Percentiles rank a stretch among this genome's conserved stretches.
These are phyloP conservation scores for Thaleichthys pacificus DNA, from an alignment of 2,797 vertebrate species.

Conservation along the genomic window DNA sequence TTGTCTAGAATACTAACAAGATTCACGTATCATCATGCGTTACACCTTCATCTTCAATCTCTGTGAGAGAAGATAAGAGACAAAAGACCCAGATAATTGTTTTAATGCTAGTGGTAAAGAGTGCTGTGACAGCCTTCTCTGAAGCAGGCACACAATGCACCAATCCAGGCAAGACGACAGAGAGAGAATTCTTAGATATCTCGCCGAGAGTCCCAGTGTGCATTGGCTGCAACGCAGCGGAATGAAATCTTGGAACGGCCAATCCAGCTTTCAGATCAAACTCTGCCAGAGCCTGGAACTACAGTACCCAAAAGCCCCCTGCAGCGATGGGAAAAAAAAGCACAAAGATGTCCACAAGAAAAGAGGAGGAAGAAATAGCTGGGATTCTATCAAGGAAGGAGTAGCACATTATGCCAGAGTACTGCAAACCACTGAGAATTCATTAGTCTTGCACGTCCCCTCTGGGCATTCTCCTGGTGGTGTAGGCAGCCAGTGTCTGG, in stretches of 20 bases:
- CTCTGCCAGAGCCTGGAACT: constrained; percentile 33
- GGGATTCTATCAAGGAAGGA: constrained; percentile 38
- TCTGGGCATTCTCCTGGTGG: constrained; percentile 48
- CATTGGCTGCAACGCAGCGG: constrained; percentile 23
- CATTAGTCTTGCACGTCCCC: constrained; percentile 55
- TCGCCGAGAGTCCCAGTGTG: neutral
- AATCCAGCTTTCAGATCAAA: constrained; percentile 42
- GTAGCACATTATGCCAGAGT: constrained; percentile 46
- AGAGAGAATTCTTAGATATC: constrained; percentile 16
- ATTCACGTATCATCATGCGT: constrained; percentile 1
- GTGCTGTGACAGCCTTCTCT: neutral
- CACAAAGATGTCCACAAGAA: constrained; percentile 24
- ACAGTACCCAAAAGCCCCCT: constrained; percentile 40
- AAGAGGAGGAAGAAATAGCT: constrained; percentile 12
- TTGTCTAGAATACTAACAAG: constrained; percentile 29
- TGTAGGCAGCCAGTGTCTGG: constrained; percentile 35
- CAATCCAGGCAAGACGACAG: neutral
- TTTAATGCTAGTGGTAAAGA: neutral
- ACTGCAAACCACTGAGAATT: constrained; percentile 52
- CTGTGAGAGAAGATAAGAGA: neutral
- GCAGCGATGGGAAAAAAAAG: constrained; percentile 26
- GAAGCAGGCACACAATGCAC: constrained; percentile 24
- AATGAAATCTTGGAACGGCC: constrained; percentile 24
- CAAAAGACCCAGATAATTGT: neutral
- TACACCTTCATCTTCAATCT: neutral